Evolutionary conservation across 2,113 vertebrate genomes (phyloP), one percentile per base, ranked within the genome.

Genomic region (Mirza zaza): DNA sequence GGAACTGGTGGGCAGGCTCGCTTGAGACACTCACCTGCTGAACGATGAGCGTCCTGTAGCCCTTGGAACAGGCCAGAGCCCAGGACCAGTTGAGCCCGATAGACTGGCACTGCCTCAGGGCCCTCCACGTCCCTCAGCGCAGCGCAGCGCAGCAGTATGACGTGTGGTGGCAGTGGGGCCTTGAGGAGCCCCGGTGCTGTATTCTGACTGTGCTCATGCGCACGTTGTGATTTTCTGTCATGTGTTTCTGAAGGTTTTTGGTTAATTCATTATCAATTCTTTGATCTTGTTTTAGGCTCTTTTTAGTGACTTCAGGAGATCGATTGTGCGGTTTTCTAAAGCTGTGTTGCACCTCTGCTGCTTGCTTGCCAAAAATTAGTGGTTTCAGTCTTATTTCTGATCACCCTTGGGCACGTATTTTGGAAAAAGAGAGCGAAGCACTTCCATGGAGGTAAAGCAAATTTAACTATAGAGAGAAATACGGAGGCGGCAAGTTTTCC

Each of bases 81-180:
- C 7, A 50, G 81, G 45, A 42, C 6, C 1, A 36, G 6, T 4
- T 3, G 6, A 61, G 32, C 9, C 23, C 2, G 8, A 5, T 48
- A 14, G 39, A 23, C 48, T 23, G 52, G 50, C 36, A 3, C 39
- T 48, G 63, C 34, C 55, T 10, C n/a, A 8, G n/a, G 17, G 5
- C 23, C 73, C 57, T 50, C 18, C 1, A 3, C 17, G 45, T 36
- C 15, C 55, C 42, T 0, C 1, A 45, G 23, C 18, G 21, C 1
- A 45, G 23, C 18, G 21, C 10, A 14, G 70, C 0, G 0, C 29
- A 20, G 25, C 12, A 25, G 18, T 2, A 0, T 7, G 21, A 25
- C n/a, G 14, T 3, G 0, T 4, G 21, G 20, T 15, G 8, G 17
- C 15, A 0, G 21, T 0, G 11, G 11, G 34, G 39, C 57, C 5